Evolutionary conservation across 2,113 vertebrate species (phyloP).

Genomic region (Eidolon helvum): DNA sequence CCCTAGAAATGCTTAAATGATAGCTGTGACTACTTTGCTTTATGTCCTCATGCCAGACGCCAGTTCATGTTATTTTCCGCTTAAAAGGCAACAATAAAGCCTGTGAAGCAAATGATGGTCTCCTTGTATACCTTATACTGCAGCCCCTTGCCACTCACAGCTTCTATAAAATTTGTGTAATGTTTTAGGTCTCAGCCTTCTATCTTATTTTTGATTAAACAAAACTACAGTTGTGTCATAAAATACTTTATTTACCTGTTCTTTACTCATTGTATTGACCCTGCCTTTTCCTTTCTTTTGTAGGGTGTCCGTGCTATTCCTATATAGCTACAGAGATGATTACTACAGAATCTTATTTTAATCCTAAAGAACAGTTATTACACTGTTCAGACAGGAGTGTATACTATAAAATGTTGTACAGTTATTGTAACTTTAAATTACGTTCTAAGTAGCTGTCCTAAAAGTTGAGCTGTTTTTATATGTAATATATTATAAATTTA

Average conservation of each 20-base stretch:
- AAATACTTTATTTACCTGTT: neutral
- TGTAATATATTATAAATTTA: slow-evolving; percentile 64
- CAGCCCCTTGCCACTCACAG: neutral
- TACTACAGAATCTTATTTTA: slow-evolving; percentile 95
- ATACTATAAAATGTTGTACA: slow-evolving; percentile 50
- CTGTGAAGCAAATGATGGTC: neutral
- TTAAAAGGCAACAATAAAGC: neutral
- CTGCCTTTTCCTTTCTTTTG: slow-evolving; percentile 56
- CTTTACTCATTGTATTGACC: neutral
- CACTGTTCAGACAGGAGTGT: neutral
- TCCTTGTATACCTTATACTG: neutral
- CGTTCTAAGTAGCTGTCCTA: slow-evolving; percentile 27
- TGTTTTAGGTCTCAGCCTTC: neutral
- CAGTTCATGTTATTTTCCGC: neutral
- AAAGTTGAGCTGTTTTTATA: slow-evolving; percentile 61
- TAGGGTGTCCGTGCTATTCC: slow-evolving; percentile 92
- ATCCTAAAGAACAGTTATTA: slow-evolving; percentile 36
- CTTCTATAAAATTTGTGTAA: neutral
- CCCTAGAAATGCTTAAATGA: neutral
- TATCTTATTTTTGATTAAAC: slow-evolving; percentile 10
- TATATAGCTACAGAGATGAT: slow-evolving; percentile 96
- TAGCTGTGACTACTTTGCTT: neutral
- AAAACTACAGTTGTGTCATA: neutral
- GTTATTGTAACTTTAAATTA: slow-evolving; percentile 51
- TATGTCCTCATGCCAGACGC: neutral